Base-by-base conservation (phyloP, 1,140 invertebrate genomes). In the Aphelenchoides avenae region DNA sequence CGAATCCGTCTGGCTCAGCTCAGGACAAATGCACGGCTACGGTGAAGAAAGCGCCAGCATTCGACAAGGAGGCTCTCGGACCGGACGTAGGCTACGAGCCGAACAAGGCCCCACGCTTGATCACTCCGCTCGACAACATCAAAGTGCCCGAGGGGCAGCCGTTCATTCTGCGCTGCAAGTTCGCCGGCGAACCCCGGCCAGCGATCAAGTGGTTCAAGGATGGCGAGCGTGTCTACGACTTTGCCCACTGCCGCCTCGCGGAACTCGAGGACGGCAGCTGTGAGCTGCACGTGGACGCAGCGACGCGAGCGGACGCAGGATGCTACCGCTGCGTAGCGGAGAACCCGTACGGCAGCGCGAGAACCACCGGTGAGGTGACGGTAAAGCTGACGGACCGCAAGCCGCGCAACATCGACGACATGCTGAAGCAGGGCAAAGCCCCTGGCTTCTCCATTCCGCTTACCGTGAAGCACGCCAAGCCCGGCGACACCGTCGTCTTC, bases 151-250 rank as follows among this genome's bases (percentile, higher is more conserved):
- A 92, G 78, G 86, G 85, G 33, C 87, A 90, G 66, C 84, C 81
- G 34, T 83, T 91, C 24, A 86, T 84, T 34, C 85, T 94, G 66
- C 83, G 84, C 42, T 85, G 91, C 18, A 85, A 89, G 66, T 85
- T 92, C 0, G 85, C 87, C 65, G 88, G 89, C 1, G 86, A 87
- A 69, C 89, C 89, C 1, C 83, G 84, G 58, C 85, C 89, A 0
- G 84, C 83, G 48, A 83, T 93, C 0, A 86, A 83, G 69, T 77
- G 74, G 72, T 76, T 63, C 54, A 71, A 71, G 50, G 69, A 75
- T 29, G 73, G 73, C 7, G 75, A 75, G 36, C 49, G 73, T 5
- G 52, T 75, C 0, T 77, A 75, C 52, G 34, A 68, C n/a, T 75
- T 70, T 40, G 64, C 57, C 40, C 57, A 58, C 18, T 72, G 67